Base-by-base conservation (phyloP, 2,888 invertebrate species). In the Pheosia tremula region DNA sequence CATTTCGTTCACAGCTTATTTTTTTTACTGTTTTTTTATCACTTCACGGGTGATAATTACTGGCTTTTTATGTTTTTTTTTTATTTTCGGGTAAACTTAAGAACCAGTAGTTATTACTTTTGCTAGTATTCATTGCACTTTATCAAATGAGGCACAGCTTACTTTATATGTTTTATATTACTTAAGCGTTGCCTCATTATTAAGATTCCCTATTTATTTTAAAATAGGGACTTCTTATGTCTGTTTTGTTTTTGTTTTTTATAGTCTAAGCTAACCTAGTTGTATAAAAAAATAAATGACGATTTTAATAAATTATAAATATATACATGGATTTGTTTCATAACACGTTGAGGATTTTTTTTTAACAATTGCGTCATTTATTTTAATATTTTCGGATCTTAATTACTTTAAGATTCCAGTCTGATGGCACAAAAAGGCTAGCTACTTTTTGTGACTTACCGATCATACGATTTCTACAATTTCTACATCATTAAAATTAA, bases 1-100 rank as follows among this genome's bases (percentile, higher is more conserved):
- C 68, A 68, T 89, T 91, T 82, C 85, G 82, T 89, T 89, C 85
- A 91, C 90, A 89, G 92, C 92, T 92, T 92, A 90, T 91, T 91
- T 91, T 89, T 56, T 89, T 88, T 77, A 72, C 71, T 72, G 63
- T 65, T 71, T 76, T 79, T 77, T 78, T 78, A 88, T 87, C 87
- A 87, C 85, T 83, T 79, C 80, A 79, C 73, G 72, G 80, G 73
- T 81, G 73, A 80, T 80, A 75, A 80, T 79, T 85, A 82, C 83
- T 81, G 80, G 64, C 68, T 50, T 56, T 41, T 55, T 5, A 50
- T 4, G 24, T 7, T 5, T 24, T 4, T 13, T 8, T 13, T 24
- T 7, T 50, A 10, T 50, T 50, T 13, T 13, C 7, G 8, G 9
- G 24, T 0, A 10, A 13, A 45, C 0, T 60, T 11, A 24, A 49